Evolutionary conservation across 2,797 vertebrate species (phyloP).

Genomic region (Paramormyrops hopkinsi): DNA sequence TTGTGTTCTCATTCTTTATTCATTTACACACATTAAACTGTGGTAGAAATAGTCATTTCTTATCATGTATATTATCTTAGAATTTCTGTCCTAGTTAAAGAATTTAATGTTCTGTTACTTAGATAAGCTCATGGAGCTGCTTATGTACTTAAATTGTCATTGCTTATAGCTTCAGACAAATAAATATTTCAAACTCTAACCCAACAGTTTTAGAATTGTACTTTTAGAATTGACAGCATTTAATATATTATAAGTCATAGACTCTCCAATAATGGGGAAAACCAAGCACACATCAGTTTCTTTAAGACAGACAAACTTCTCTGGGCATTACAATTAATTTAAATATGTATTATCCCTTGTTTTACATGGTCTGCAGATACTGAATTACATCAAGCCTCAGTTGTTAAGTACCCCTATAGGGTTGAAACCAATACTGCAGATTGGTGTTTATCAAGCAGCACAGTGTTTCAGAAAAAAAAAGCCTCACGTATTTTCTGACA

Average conservation of each 20-base stretch:
- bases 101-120: neutral
- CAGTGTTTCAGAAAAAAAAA: neutral
- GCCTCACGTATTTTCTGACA: neutral
- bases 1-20: neutral
- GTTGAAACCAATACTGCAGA: neutral
- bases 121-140: neutral
- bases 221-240: neutral
- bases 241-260: neutral
- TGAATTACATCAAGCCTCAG: neutral
- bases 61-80: neutral
- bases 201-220: neutral
- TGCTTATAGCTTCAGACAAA: neutral
- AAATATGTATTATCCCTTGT: neutral
- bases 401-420: neutral
- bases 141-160: neutral
- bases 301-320: neutral
- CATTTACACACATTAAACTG: neutral
- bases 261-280: neutral
- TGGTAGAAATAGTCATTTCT: neutral
- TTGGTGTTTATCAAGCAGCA: neutral
- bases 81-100: neutral
- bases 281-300: neutral
- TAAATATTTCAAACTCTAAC: neutral
- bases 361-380: conserved; percentile 7
- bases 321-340: conserved; percentile 2